These are phyloP conservation scores for Echinops telfairi DNA, from an alignment of 2,113 vertebrate species.

Conservation along the genomic window DNA sequence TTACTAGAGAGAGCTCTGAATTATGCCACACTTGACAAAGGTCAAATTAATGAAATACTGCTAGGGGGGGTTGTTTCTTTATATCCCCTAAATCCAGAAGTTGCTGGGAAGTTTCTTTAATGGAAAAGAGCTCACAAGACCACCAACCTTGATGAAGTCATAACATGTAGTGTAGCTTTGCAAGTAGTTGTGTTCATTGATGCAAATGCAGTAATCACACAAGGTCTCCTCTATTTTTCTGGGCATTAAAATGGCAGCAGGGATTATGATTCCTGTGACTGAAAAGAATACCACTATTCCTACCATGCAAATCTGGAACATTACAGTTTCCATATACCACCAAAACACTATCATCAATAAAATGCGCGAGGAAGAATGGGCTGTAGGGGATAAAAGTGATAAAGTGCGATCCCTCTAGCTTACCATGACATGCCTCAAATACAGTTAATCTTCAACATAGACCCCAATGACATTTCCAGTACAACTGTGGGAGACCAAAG, in stretches of 20 bases:
- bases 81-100: constrained; percentile 86
- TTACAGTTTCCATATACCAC: constrained; percentile 83
- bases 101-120: constrained; percentile 86
- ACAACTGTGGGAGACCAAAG: constrained; percentile 82
- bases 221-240: constrained; percentile 83
- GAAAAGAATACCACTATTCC: constrained; percentile 82
- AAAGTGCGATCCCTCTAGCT: constrained; percentile 82
- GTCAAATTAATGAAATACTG: constrained; percentile 84
- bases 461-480: constrained; percentile 81
- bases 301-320: constrained; percentile 78
- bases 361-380: constrained; percentile 82
- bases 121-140: constrained; percentile 85
- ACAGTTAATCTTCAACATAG: constrained; percentile 83
- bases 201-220: not conserved
- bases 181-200: constrained; percentile 84
- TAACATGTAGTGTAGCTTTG: constrained; percentile 71
- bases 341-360: constrained; percentile 82
- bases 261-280: constrained; percentile 83
- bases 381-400: constrained; percentile 85
- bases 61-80: constrained; percentile 83
- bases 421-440: constrained; percentile 85
- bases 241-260: constrained; percentile 81
- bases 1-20: constrained; percentile 86
- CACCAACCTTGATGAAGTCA: constrained; percentile 84
- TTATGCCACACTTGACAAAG: constrained; percentile 86